Base-by-base conservation (phyloP, 2,888 invertebrate genomes). In the Anoncus sp. region DNA sequence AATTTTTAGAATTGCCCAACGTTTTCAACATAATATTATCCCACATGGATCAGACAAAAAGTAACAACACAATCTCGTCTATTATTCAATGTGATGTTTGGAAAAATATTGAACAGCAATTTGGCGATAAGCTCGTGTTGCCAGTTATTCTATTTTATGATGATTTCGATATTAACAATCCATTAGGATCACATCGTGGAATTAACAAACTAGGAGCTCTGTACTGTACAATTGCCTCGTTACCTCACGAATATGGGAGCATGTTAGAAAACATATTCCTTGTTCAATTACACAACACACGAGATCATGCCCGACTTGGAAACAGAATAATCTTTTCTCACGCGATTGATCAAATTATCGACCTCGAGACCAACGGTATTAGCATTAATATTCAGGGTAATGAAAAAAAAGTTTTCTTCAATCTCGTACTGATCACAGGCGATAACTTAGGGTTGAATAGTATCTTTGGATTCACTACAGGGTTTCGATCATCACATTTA, bases 261-360 rank as follows among this genome's bases (percentile, higher is more conserved):
- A 59, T 43, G 40, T 35, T 82, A 27, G 77, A 77, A 71, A 79
- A 80, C 53, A 80, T 80, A 53, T 67, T 82, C 59, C 69, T 80
- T 43, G 38, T 66, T 38, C 72, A 79, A 27, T 55, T 79, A 20
- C 75, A 79, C 16, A 75, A 79, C 38, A 31, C 79, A 22, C 55
- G 49, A 75, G 75, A 75, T 60, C 71, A 71, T 27, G 55, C 66
- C 40, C 66, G 72, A 31, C 53, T 71, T 60, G 67, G 45, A 20
- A 75, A 79, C 40, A 63, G 59, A 63, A 66, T 60, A 16, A 70
- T 78, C 31, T 78, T 67, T 59, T 43, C 62, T 53, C 38, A 60
- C n/a, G 59, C 60, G 49, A 67, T 75, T 27, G 47, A 65, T 65
- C 70, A 78, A 55, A 65, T 78, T 18, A 71, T 53, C 38, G 40